Percentiles rank a stretch among this genome's conserved stretches.
Evolutionary conservation across 2,797 vertebrate species (phyloP).

Genomic region (Labroides dimidiatus): DNA sequence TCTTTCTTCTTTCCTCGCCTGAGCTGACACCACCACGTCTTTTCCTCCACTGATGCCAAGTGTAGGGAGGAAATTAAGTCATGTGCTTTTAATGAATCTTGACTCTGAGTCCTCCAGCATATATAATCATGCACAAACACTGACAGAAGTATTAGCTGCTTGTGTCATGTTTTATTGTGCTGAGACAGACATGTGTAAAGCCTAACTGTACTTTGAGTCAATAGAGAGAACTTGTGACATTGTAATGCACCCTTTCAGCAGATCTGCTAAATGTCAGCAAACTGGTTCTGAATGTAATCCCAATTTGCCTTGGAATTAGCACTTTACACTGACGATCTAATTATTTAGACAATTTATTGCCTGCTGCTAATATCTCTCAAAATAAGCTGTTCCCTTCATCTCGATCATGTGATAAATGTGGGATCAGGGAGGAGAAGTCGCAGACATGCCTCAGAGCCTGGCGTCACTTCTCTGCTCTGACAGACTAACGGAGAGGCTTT

Average conservation of each 20-base stretch:
- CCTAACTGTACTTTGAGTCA: constrained; percentile 84
- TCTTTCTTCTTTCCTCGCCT: background rate
- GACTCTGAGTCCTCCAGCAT: constrained; percentile 71
- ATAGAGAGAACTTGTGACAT: constrained; percentile 81
- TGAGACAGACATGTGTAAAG: constrained; percentile 77
- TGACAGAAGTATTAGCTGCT: constrained; percentile 73
- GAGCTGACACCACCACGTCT: constrained; percentile 22
- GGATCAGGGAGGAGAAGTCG: constrained; percentile 67
- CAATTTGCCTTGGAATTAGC: constrained; percentile 88
- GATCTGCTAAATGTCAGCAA: constrained; percentile 90
- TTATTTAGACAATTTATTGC: constrained; percentile 87
- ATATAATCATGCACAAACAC: constrained; percentile 72
- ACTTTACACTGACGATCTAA: constrained; percentile 81
- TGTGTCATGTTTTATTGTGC: constrained; percentile 78
- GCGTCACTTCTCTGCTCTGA: constrained; percentile 68
- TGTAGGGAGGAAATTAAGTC: constrained; percentile 49
- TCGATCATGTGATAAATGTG: constrained; percentile 74
- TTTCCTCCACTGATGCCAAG: constrained; percentile 48
- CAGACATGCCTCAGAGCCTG: constrained; percentile 79
- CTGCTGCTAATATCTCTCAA: constrained; percentile 80
- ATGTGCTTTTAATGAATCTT: constrained; percentile 62
- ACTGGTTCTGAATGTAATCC: constrained; percentile 86
- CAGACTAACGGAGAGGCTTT: constrained; percentile 57
- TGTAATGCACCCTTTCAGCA: constrained; percentile 80
- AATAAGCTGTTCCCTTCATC: constrained; percentile 77